Conservation (phyloP, 2,113 vertebrate species). For the Engraulis encrasicolus region DNA sequence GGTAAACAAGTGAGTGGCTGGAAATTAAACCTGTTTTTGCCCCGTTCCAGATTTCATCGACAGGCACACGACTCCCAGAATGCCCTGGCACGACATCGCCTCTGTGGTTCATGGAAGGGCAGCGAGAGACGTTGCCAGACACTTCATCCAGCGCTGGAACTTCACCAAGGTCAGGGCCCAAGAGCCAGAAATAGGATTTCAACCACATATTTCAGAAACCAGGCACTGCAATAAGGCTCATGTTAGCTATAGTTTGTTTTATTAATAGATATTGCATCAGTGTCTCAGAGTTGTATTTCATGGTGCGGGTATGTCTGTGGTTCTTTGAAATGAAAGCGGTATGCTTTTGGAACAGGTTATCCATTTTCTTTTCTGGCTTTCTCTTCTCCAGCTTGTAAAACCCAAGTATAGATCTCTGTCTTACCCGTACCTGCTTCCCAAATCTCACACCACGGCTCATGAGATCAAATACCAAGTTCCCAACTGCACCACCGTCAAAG, state of each 20-base stretch:
- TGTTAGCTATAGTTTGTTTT: neutral
- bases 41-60: conserved; percentile 88
- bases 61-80: conserved; percentile 89
- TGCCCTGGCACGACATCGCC: conserved; percentile 97
- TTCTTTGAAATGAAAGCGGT: neutral
- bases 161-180: conserved; percentile 86
- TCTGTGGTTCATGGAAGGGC: conserved; percentile 90
- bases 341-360: neutral
- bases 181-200: neutral
- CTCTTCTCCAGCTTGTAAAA: conserved; percentile 85
- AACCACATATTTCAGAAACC: neutral
- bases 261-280: neutral
- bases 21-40: neutral
- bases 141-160: conserved; percentile 98
- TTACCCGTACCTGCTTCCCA: conserved; percentile 91
- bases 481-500: conserved; percentile 72
- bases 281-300: neutral
- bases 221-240: neutral
- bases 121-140: conserved; percentile 88
- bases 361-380: neutral
- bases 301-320: neutral
- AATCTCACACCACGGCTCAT: conserved; percentile 85
- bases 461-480: conserved; percentile 87
- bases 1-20: neutral
- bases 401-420: conserved; percentile 89